Evolutionary conservation across 2,113 vertebrate species (phyloP).

Genomic region (western clawed frog (Xenopus tropicalis)): UCB_Xtro_10.0 CM004446.2:93484501-93485000

Average conservation of each 20-base stretch:
- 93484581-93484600: conserved; percentile 23
- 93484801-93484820: conserved; percentile 3
- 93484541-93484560: not conserved
- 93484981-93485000: no score
- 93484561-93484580: not conserved
- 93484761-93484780: conserved; percentile 20
- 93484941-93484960: no score
- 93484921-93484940: no score
- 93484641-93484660: conserved; percentile 64
- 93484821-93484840: not conserved
- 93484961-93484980: no score
- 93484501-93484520: no score
- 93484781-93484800: not conserved
- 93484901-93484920: no score
- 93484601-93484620: conserved; percentile 53
- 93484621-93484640: conserved; percentile 57
- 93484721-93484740: conserved; percentile 63
- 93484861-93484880: no score
- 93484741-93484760: conserved; percentile 66
- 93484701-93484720: conserved; percentile 63
- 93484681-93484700: conserved; percentile 68
- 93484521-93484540: no score
- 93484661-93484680: conserved; percentile 69
- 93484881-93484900: no score
- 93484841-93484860: not conserved